These are phyloP conservation scores for Manduca sexta DNA, from an alignment of 1,140 invertebrate species.

Conservation along the genomic window DNA sequence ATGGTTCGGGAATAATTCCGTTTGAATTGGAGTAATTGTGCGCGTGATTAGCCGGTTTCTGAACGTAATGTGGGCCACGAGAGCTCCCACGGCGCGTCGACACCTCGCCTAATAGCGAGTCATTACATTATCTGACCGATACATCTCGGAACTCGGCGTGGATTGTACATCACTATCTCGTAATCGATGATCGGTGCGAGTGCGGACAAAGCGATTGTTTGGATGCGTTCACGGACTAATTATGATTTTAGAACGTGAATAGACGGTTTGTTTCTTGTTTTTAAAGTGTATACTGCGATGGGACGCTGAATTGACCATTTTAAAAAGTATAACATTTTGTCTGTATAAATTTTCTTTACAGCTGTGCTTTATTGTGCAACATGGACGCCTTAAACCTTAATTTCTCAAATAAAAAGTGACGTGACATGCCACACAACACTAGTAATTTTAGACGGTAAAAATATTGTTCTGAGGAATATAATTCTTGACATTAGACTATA, in stretches of 20 bases:
- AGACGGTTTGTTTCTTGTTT: too few relatives aligned
- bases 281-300: too few relatives aligned
- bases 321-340: too few relatives aligned
- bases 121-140: conserved; percentile 57
- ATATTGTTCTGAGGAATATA: too few relatives aligned
- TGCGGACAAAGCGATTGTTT: conserved; percentile 46
- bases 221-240: conserved; percentile 42
- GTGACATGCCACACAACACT: background rate
- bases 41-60: conserved; percentile 51
- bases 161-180: conserved; percentile 39
- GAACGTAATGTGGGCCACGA: conserved; percentile 39
- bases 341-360: too few relatives aligned
- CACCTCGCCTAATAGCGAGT: conserved; percentile 57
- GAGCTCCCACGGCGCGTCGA: conserved; percentile 60
- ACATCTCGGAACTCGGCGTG: conserved; percentile 32
- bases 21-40: conserved; percentile 61
- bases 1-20: conserved; percentile 45
- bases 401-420: background rate
- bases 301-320: too few relatives aligned
- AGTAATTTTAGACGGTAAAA: too few relatives aligned
- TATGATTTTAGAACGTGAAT: conserved; percentile 20
- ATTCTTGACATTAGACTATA: too few relatives aligned
- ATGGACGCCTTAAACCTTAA: too few relatives aligned
- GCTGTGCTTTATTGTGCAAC: too few relatives aligned
- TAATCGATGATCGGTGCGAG: conserved; percentile 35